A percentile compares a stretch with the other conserved stretches of the same genome.
Conservation (phyloP, 1,140 invertebrate genomes). For the Thrips palmi region DNA sequence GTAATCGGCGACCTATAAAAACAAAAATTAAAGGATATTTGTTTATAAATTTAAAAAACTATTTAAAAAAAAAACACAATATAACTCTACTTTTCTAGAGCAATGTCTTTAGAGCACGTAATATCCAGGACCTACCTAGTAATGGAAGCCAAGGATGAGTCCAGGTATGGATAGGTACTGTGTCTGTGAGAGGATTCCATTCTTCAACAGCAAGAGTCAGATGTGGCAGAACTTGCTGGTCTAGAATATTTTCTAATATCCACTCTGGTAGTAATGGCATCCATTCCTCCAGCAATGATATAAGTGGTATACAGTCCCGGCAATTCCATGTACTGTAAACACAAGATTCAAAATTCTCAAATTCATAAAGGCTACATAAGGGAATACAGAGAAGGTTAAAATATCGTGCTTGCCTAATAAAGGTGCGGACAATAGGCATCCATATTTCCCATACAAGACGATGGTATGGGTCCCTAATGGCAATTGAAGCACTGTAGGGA, state of each 20-base stretch:
- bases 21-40: slow-evolving; percentile 9
- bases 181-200: slow-evolving; percentile 91
- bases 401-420: slow-evolving; percentile 36
- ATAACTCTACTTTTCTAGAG: slow-evolving; percentile 12
- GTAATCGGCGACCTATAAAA: slow-evolving; percentile 35
- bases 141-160: slow-evolving; percentile 85
- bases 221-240: slow-evolving; percentile 62
- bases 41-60: slow-evolving; percentile 8
- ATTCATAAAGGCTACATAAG: slow-evolving; percentile 10
- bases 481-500: slow-evolving; percentile 25
- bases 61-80: slow-evolving; percentile 4
- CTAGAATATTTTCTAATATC: slow-evolving; percentile 65
- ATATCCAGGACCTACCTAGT: slow-evolving; percentile 31
- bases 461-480: slow-evolving; percentile 54
- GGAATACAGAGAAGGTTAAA: slow-evolving; percentile 5
- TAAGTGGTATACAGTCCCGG: slow-evolving; percentile 49
- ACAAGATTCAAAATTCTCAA: slow-evolving; percentile 6
- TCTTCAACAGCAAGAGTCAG: slow-evolving; percentile 61
- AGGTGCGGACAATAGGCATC: slow-evolving; percentile 59
- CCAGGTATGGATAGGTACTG: slow-evolving; percentile 89
- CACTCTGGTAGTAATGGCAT: slow-evolving; percentile 56
- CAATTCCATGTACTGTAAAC: slow-evolving; percentile 46
- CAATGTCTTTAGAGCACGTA: slow-evolving; percentile 1
- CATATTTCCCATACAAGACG: slow-evolving; percentile 75
- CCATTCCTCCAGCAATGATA: slow-evolving; percentile 69